These are phyloP conservation scores for Drosophila rubida DNA, from an alignment of 2,888 invertebrate genomes.

Conservation along the genomic window DNA sequence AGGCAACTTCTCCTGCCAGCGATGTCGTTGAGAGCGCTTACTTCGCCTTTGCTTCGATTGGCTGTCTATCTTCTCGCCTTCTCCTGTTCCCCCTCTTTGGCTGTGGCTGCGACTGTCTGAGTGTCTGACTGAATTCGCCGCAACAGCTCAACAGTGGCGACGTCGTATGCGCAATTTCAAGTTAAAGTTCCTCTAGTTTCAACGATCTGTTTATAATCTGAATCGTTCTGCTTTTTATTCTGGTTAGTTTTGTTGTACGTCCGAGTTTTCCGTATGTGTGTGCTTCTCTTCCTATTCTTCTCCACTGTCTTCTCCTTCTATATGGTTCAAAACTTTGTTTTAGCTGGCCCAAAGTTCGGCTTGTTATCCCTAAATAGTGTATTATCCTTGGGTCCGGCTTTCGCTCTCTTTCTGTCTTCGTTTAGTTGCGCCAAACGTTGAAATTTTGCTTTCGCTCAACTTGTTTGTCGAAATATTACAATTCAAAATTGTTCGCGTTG, in stretches of 20 bases:
- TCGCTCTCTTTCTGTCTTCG: constrained; percentile 37
- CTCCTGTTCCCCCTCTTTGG: constrained; percentile 16
- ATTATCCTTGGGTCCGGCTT: constrained; percentile 39
- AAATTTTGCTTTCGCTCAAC: constrained; percentile 81
- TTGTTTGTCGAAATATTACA: constrained; percentile 72
- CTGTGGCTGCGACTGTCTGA: neutral
- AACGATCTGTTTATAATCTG: constrained; percentile 38
- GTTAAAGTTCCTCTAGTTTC: constrained; percentile 45
- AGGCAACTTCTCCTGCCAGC: constrained; percentile 53
- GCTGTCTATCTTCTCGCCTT: constrained; percentile 24
- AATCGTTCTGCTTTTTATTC: constrained; percentile 4
- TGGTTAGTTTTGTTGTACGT: constrained; percentile 42
- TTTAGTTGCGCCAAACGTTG: constrained; percentile 80
- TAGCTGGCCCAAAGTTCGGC: constrained; percentile 30
- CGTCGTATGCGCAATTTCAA: constrained; percentile 69
- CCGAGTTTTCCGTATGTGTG: constrained; percentile 42
- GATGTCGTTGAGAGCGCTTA: constrained; percentile 35
- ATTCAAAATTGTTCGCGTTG: constrained; percentile 73
- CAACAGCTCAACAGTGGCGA: constrained; percentile 39
- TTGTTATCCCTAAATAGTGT: constrained; percentile 18
- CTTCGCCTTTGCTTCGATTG: constrained; percentile 53
- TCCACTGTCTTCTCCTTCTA: constrained; percentile 2
- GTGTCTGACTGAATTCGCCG: constrained; percentile 51
- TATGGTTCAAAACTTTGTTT: constrained; percentile 52
- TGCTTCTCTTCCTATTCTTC: constrained; percentile 12